Conservation (phyloP, 1,140 invertebrate genomes). For the Bathynomus jamesi region DNA sequence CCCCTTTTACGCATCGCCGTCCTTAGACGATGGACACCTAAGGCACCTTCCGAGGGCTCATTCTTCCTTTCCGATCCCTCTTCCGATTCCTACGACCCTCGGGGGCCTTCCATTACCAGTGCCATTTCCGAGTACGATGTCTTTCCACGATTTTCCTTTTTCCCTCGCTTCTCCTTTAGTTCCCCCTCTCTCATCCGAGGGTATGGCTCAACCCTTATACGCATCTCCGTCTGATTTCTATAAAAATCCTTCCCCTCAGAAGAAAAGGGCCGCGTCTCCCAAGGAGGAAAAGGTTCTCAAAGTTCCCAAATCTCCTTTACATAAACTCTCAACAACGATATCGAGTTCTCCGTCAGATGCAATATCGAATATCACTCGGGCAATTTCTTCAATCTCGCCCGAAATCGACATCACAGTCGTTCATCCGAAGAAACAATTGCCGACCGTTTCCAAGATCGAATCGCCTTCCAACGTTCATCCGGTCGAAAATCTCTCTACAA, state of each 20-base stretch:
- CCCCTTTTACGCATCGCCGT: not conserved
- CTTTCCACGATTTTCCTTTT: not conserved
- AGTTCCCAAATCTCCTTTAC: not conserved
- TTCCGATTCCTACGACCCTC: not conserved
- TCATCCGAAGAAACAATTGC: not conserved
- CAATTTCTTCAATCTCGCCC: not conserved
- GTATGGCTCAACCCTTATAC: not conserved
- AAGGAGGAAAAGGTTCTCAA: not conserved
- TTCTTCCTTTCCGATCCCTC: not conserved
- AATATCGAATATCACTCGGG: not conserved
- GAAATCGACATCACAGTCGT: not conserved
- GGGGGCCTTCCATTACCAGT: not conserved
- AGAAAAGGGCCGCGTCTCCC: not conserved
- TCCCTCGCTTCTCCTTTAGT: not conserved
- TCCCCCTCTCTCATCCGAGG: not conserved
- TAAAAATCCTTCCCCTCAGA: not conserved
- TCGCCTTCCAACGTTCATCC: not conserved
- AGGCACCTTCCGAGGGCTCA: not conserved
- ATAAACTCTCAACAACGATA: not conserved
- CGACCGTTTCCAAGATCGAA: not conserved
- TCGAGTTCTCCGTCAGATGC: not conserved
- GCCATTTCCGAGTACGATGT: not conserved
- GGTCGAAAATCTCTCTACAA: not conserved
- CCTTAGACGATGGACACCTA: not conserved
- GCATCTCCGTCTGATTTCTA: not conserved